Percentiles rank a stretch among this genome's conserved stretches.
Conservation (phyloP, 2,888 invertebrate species). For the Caenorhabditis sp. region DNA sequence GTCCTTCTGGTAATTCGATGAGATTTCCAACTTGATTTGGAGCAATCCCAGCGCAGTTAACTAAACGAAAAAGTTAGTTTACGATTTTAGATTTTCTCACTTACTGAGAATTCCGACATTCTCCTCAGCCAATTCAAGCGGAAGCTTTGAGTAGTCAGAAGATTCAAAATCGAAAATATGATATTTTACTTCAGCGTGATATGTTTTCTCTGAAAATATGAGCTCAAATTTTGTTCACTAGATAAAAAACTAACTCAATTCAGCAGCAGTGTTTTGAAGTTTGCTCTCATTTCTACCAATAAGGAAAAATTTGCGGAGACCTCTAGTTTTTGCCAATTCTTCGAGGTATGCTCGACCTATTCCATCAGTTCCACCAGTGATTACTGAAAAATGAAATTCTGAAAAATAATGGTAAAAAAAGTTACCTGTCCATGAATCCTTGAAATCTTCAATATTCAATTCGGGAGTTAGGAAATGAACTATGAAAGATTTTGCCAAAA, state of each 20-base stretch:
- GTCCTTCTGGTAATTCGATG: constrained; percentile 58
- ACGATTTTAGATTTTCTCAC: constrained; percentile 2
- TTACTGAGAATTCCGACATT: constrained; percentile 66
- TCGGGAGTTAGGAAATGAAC: constrained; percentile 47
- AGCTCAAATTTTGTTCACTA: background rate
- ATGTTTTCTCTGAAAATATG: constrained; percentile 44
- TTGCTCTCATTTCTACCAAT: constrained; percentile 64
- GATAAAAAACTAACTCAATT: constrained; percentile 46
- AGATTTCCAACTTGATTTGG: constrained; percentile 62
- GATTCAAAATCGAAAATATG: constrained; percentile 66
- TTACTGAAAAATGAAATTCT: too few species aligned
- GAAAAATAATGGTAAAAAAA: too few species aligned
- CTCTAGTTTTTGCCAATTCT: constrained; percentile 61
- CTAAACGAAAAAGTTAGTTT: constrained; percentile 37
- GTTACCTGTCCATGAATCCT: constrained; percentile 54
- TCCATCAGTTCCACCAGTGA: constrained; percentile 62
- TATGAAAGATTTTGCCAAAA: constrained; percentile 45
- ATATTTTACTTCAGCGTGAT: constrained; percentile 43
- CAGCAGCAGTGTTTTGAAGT: constrained; percentile 48
- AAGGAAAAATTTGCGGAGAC: constrained; percentile 63
- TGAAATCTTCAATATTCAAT: constrained; percentile 42
- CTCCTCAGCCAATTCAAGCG: constrained; percentile 53
- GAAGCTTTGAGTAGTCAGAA: constrained; percentile 54
- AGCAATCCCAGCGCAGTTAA: constrained; percentile 70
- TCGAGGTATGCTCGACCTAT: constrained; percentile 68